Evolutionary conservation across 2,888 invertebrate genomes (phyloP), one percentile per base, ranked within the genome.

Genomic region (Archips xylosteana): DNA sequence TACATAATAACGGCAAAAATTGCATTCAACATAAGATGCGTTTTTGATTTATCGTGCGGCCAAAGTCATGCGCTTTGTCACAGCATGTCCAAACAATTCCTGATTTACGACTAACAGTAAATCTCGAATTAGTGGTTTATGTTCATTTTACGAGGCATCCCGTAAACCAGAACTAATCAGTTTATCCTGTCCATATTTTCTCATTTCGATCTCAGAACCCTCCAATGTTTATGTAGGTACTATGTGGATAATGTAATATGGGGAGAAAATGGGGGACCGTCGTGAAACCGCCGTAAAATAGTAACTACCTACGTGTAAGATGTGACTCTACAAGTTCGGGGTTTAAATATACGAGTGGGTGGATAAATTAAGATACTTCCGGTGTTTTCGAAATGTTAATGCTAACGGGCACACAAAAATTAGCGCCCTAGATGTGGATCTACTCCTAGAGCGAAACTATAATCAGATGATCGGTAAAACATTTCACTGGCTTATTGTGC

Each of bases 91-190:
- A 87, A 89, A 89, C 87, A 87, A 79, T 81, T 23, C 80, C 79
- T 87, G 85, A 91, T 91, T 90, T 91, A 91, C 82, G 82, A 79
- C 79, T 10, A n/a, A 81, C 83, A 88, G 84, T 92, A 92, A 92
- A 92, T 91, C 86, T 86, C 83, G 85, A 89, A 91, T 91, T 90
- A 90, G 91, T 82, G 81, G 81, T 84, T 85, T 82, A 87, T 80
- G 83, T 75, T 78, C 76, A 76, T 85, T 90, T 91, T 91, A 92
- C 83, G 81, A 82, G 77, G 74, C 75, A 78, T 82, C 83, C 80
- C 84, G 84, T 85, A 87, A 88, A 85, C 85, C 88, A 81, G 80
- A 90, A 89, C 90, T 91, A 92, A 92, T 91, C 89, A 89, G 87
- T 81, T 82, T 77, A 77, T 76, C 76, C 75, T 80, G 79, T 81